phyloP scores from a whole-genome alignment of 2,888 invertebrate species.

The Eupithecia dodoneata region DNA sequence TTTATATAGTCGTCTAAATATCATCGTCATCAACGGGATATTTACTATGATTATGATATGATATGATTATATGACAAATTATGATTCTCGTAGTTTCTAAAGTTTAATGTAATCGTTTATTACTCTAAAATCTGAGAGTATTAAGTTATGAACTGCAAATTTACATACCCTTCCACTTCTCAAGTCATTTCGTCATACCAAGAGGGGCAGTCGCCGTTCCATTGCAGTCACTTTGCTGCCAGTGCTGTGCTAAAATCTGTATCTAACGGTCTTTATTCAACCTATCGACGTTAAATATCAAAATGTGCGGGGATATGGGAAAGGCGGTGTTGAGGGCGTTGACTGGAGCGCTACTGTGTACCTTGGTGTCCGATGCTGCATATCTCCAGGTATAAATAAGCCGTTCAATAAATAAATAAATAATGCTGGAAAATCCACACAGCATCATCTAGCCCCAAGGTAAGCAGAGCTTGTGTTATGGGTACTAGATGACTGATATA shows the following conservation, averaged over 20 bases:
- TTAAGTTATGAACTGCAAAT: slow-evolving; percentile 8
- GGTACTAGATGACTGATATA: no score
- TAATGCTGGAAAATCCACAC: no score
- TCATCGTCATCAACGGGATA: no score
- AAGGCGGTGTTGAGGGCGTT: slow-evolving; percentile 78
- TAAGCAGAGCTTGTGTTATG: no score
- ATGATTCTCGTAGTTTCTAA: no score
- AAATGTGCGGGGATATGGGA: slow-evolving; percentile 81
- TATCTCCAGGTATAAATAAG: slow-evolving; percentile 77
- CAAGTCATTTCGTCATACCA: slow-evolving; percentile 22
- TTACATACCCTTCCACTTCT: slow-evolving; percentile 35
- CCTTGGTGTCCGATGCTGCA: slow-evolving; percentile 76
- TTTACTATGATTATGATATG: no score
- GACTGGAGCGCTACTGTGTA: slow-evolving; percentile 76
- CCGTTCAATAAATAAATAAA: neutral
- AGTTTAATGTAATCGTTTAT: no score
- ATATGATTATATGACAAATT: no score
- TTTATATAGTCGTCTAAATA: no score
- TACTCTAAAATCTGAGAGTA: neutral
- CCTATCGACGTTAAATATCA: slow-evolving; percentile 19
- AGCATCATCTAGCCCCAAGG: no score
- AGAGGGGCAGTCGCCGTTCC: slow-evolving; percentile 38
- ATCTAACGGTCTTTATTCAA: slow-evolving; percentile 17
- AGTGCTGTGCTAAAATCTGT: slow-evolving; percentile 37
- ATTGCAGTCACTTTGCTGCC: slow-evolving; percentile 26